These are phyloP conservation scores for Suillia variegata DNA, from an alignment of 2,888 invertebrate species.

Conservation along the genomic window DNA sequence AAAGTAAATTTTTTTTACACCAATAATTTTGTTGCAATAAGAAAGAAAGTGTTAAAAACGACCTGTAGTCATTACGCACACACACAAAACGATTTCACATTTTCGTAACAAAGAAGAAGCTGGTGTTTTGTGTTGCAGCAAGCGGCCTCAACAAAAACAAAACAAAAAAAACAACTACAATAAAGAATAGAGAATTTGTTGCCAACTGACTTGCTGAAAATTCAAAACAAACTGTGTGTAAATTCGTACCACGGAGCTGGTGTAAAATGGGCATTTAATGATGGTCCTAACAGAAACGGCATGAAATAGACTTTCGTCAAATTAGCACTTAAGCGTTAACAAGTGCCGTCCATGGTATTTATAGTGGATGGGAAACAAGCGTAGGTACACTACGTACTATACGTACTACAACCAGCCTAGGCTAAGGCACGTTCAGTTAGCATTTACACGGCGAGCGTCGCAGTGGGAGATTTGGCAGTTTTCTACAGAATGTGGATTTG, in stretches of 20 bases:
- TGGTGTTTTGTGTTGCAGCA: no score
- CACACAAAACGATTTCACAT: not conserved
- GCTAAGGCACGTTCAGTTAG: not conserved
- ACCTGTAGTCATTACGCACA: constrained; percentile 32
- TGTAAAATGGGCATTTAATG: no score
- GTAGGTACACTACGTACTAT: constrained; percentile 21
- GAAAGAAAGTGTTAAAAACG: constrained; percentile 42
- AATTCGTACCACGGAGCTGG: not conserved
- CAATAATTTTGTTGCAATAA: no score
- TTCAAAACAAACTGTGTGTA: not conserved
- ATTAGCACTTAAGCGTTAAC: constrained; percentile 54
- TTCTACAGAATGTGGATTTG: constrained; percentile 15
- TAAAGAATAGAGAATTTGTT: not conserved
- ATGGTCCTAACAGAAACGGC: constrained; percentile 29
- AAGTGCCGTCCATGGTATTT: constrained; percentile 27
- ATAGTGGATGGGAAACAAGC: constrained; percentile 4
- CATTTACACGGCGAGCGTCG: constrained; percentile 18
- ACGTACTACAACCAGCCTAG: no score
- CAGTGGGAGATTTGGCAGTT: constrained; percentile 51
- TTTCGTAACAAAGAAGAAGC: not conserved
- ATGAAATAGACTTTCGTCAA: constrained; percentile 57
- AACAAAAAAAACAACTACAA: no score
- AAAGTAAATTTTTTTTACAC: no score
- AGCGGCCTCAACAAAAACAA: no score
- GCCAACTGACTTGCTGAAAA: not conserved